A percentile compares a stretch with the other conserved stretches of the same genome.
These are phyloP conservation scores for Noturus placidus DNA, from an alignment of 2,113 vertebrate species.

Conservation along the genomic window DNA sequence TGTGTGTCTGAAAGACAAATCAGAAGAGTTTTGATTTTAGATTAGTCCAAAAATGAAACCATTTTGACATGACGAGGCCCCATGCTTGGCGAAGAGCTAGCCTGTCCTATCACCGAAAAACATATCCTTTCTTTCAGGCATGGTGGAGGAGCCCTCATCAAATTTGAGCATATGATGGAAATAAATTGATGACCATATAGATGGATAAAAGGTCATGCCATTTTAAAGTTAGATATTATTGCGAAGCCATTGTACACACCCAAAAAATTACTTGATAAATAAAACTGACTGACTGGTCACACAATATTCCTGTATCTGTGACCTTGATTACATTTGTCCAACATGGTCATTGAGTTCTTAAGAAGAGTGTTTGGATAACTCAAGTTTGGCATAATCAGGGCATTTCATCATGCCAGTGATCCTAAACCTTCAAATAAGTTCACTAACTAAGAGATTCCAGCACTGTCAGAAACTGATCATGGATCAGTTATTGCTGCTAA, in stretches of 20 bases:
- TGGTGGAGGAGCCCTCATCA: not conserved
- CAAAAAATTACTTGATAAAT: not conserved
- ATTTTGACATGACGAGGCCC: not conserved
- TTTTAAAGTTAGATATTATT: not conserved
- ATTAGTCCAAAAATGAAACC: not conserved
- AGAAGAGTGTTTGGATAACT: not conserved
- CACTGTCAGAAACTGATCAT: not conserved
- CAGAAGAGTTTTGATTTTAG: not conserved
- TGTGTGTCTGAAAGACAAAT: not conserved
- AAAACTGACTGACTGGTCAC: not conserved
- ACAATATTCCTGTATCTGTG: not conserved
- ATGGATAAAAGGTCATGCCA: not conserved
- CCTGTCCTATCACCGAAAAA: not conserved
- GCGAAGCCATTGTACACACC: not conserved
- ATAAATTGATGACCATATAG: not conserved
- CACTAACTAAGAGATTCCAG: not conserved
- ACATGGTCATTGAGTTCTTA: not conserved
- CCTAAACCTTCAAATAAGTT: not conserved
- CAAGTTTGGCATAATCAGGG: not conserved
- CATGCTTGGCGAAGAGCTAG: not conserved
- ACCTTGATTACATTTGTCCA: not conserved
- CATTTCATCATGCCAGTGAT: not conserved
- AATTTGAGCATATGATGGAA: not conserved
- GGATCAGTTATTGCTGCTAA: not conserved
- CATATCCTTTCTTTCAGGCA: not conserved